phyloP scores from a whole-genome alignment of 1,140 invertebrate species.

The Leptinotarsa texana region DNA sequence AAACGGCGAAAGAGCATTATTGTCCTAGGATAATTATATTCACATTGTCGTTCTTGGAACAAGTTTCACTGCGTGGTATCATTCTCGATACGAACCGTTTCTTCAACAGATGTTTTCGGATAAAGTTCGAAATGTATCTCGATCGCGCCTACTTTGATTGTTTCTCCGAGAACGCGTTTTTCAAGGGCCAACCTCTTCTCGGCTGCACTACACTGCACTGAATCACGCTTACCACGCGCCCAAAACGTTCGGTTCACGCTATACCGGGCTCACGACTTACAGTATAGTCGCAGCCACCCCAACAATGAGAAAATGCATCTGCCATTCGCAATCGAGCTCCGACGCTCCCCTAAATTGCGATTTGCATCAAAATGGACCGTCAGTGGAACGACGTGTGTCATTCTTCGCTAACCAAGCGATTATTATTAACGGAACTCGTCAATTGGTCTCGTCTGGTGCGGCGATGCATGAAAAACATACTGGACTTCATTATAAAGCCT shows the following conservation, averaged over 20 bases:
- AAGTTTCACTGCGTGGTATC: neutral
- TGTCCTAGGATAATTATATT: neutral
- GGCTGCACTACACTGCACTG: constrained; percentile 18
- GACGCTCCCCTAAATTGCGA: constrained; percentile 28
- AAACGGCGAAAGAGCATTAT: neutral
- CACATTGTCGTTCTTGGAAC: neutral
- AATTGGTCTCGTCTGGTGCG: neutral
- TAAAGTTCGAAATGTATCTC: neutral
- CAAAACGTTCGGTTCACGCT: neutral
- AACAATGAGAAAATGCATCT: constrained; percentile 29
- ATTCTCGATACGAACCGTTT: neutral
- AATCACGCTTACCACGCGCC: constrained; percentile 9
- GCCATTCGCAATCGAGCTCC: constrained; percentile 10
- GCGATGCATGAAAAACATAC: no score
- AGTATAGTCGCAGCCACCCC: constrained; percentile 13
- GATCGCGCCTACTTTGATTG: neutral
- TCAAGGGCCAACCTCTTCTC: neutral
- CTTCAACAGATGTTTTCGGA: neutral
- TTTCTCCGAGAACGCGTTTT: neutral
- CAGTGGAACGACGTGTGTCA: constrained; percentile 1
- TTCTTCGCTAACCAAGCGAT: constrained; percentile 1
- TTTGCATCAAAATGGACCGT: constrained; percentile 28
- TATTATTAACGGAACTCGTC: neutral
- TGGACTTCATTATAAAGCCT: no score
- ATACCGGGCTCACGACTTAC: neutral